A percentile compares a stretch with the other conserved stretches of the same genome.
Conservation (phyloP, 2,797 vertebrate genomes). For the Hipposideros larvatus region DNA sequence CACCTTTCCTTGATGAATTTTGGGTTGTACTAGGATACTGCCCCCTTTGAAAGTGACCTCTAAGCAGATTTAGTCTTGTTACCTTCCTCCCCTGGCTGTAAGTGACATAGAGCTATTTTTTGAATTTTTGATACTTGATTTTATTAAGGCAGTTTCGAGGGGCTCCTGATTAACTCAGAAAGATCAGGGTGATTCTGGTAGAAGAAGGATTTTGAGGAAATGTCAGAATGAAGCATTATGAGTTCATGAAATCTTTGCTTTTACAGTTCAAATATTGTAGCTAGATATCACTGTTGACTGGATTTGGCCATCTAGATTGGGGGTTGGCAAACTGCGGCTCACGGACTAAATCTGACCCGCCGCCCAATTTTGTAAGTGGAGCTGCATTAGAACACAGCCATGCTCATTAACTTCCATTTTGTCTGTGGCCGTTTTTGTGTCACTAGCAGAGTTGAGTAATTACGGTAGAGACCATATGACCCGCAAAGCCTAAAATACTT, state of each 20-base stretch:
- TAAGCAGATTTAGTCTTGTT: not conserved
- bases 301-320: not conserved
- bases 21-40: not conserved
- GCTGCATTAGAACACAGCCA: not conserved
- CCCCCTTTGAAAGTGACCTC: not conserved
- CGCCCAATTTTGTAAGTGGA: not conserved
- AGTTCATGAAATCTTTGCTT: not conserved
- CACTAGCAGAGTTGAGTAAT: not conserved
- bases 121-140: not conserved
- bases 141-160: not conserved
- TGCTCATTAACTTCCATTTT: not conserved
- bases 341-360: not conserved
- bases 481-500: not conserved
- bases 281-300: not conserved
- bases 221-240: not conserved
- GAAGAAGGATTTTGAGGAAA: not conserved
- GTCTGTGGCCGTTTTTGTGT: not conserved
- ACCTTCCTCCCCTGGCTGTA: rapidly evolving
- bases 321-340: rapidly evolving
- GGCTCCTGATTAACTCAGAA: not conserved
- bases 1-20: not conserved
- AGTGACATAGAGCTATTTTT: not conserved
- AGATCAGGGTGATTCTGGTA: not conserved
- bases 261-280: not conserved
- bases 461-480: not conserved